Conservation (phyloP, 2,888 invertebrate species). For the Geophilus truncorum region DNA sequence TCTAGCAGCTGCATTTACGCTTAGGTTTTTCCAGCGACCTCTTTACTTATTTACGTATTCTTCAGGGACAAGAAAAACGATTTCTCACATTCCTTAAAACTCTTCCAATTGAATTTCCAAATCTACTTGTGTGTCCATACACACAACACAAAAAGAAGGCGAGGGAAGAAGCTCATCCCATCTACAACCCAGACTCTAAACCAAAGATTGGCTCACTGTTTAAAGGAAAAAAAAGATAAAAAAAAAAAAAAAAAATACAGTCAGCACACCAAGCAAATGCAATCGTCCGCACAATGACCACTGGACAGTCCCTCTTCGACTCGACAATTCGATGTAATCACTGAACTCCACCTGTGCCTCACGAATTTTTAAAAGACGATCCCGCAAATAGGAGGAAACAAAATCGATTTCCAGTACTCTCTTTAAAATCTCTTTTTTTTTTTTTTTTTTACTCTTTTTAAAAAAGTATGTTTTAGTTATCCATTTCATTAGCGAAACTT, state of each 20-base stretch:
- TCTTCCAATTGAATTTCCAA: background rate
- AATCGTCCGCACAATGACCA: background rate
- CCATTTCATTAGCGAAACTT: too few species aligned
- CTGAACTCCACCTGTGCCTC: background rate
- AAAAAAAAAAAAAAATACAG: background rate
- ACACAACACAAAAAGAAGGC: background rate
- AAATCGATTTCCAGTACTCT: background rate
- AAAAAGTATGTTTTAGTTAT: too few species aligned
- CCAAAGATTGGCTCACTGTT: slow-evolving; percentile 1
- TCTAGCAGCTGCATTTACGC: background rate
- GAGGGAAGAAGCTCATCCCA: background rate
- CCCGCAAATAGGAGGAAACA: too few species aligned
- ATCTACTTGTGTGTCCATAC: background rate
- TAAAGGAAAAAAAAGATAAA: background rate
- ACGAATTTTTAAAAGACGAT: background rate
- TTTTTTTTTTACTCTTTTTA: too few species aligned
- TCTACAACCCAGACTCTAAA: background rate
- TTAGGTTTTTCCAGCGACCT: background rate
- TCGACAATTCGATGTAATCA: slow-evolving; percentile 5
- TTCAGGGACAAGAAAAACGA: background rate
- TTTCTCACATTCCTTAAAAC: background rate
- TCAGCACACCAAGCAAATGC: background rate
- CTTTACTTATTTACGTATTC: background rate
- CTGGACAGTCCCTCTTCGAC: background rate
- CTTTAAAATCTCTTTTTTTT: too few species aligned